Conservation (phyloP, 2,113 vertebrate genomes). For the Myodes glareolus region DNA sequence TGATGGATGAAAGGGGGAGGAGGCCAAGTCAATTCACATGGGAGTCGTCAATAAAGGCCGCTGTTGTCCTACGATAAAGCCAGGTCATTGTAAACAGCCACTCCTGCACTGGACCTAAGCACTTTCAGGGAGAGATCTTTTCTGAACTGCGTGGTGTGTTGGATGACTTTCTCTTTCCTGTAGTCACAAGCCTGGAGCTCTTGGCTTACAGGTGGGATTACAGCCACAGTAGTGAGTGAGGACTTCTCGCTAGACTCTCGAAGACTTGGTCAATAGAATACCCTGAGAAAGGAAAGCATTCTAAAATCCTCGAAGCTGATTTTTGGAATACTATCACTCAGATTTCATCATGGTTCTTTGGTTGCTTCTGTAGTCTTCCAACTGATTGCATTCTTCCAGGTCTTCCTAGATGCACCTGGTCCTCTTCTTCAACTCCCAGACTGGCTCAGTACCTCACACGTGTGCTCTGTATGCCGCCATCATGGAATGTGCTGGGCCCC, state of each 20-base stretch:
- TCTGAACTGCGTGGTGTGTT: too few relatives aligned
- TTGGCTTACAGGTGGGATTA: background rate
- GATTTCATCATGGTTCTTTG: background rate
- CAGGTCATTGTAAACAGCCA: accelerated
- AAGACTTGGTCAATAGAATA: too few relatives aligned
- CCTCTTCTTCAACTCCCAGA: accelerated
- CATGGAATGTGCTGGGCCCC: accelerated
- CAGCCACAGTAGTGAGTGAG: background rate
- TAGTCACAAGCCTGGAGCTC: too few relatives aligned
- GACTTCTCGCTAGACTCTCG: background rate
- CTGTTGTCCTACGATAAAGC: background rate
- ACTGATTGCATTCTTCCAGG: background rate
- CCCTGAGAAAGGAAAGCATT: background rate
- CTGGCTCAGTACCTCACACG: accelerated
- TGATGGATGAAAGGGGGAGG: background rate
- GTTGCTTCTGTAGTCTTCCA: background rate
- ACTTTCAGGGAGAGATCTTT: accelerated
- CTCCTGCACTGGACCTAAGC: background rate
- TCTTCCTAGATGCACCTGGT: too few relatives aligned
- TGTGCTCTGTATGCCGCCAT: background rate
- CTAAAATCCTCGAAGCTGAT: background rate
- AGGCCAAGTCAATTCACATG: accelerated
- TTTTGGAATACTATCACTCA: background rate
- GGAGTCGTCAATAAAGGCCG: background rate
- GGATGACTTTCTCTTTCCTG: background rate